Percentiles rank a stretch among this genome's conserved stretches.
Evolutionary conservation across 2,113 vertebrate species (phyloP).

Genomic region (Rousettus leschenaultii): DNA sequence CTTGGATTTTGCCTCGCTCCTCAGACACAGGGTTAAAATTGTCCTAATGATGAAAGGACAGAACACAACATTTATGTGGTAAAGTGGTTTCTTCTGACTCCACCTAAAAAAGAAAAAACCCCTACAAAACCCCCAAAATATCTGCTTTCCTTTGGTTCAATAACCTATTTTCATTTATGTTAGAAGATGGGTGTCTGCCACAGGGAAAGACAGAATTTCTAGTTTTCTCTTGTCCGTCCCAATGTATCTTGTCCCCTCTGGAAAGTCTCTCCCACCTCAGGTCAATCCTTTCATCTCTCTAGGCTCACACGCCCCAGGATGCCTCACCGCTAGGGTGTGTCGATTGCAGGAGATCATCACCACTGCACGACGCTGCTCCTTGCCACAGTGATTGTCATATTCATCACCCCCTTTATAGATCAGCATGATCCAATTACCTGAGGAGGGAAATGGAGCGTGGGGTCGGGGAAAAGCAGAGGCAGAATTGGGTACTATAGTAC

Average conservation of each 20-base stretch:
- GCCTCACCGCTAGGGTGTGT: constrained; percentile 83
- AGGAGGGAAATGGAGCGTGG: background rate
- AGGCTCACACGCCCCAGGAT: accelerated
- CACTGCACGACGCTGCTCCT: constrained; percentile 86
- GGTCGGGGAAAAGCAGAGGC: background rate
- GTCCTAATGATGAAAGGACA: constrained; percentile 77
- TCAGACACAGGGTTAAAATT: constrained; percentile 85
- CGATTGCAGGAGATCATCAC: constrained; percentile 94
- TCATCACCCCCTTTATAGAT: constrained; percentile 88
- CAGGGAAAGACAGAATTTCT: background rate
- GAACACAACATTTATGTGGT: background rate
- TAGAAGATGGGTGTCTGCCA: background rate
- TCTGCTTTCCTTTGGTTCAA: background rate
- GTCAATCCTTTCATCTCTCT: background rate
- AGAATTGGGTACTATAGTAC: background rate
- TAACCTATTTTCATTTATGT: background rate
- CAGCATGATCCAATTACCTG: constrained; percentile 96
- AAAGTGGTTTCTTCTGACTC: background rate
- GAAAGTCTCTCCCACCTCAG: background rate
- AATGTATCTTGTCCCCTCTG: background rate
- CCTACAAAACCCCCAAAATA: background rate
- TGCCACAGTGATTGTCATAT: constrained; percentile 86
- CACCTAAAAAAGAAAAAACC: background rate
- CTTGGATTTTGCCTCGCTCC: constrained; percentile 82
- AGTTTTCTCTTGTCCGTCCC: background rate